Percentiles rank a stretch among this genome's conserved stretches.
These are phyloP conservation scores for Pandemis heparana DNA, from an alignment of 2,888 invertebrate genomes.

Conservation along the genomic window DNA sequence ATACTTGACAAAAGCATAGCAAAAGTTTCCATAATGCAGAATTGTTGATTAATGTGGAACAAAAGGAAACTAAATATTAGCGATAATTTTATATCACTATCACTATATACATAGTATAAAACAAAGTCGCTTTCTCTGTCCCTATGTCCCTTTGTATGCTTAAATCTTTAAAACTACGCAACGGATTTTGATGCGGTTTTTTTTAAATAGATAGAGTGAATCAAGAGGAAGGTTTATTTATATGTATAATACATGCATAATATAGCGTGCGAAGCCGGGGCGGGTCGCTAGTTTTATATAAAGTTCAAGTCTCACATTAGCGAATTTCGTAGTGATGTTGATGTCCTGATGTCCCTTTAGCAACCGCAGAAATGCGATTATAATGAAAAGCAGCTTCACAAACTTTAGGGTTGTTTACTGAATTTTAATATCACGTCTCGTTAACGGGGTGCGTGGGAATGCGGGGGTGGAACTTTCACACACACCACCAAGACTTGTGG, in stretches of 20 bases:
- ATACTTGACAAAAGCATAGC: too few species aligned
- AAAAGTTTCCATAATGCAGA: too few species aligned
- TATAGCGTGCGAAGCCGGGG: too few species aligned
- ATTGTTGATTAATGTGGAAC: not conserved
- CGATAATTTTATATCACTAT: too few species aligned
- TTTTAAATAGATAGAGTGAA: too few species aligned
- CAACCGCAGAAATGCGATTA: constrained; percentile 16
- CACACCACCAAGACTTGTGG: constrained; percentile 59
- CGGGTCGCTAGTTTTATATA: not conserved
- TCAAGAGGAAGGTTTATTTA: too few species aligned
- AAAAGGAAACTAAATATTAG: not conserved
- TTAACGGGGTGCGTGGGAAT: constrained; percentile 66
- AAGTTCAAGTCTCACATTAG: not conserved
- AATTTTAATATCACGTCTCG: constrained; percentile 43
- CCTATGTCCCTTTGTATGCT: too few species aligned
- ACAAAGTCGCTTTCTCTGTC: too few species aligned
- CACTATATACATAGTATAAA: too few species aligned
- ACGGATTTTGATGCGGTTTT: too few species aligned
- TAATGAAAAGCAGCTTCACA: constrained; percentile 30
- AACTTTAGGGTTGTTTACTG: constrained; percentile 36
- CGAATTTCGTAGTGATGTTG: not conserved
- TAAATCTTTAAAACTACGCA: too few species aligned
- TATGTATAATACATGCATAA: too few species aligned
- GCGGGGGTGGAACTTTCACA: constrained; percentile 68
- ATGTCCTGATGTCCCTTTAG: not conserved